A percentile compares a stretch with the other conserved stretches of the same genome.
Evolutionary conservation across 2,797 vertebrate genomes (phyloP).

Genomic region (Chelmon rostratus): DNA sequence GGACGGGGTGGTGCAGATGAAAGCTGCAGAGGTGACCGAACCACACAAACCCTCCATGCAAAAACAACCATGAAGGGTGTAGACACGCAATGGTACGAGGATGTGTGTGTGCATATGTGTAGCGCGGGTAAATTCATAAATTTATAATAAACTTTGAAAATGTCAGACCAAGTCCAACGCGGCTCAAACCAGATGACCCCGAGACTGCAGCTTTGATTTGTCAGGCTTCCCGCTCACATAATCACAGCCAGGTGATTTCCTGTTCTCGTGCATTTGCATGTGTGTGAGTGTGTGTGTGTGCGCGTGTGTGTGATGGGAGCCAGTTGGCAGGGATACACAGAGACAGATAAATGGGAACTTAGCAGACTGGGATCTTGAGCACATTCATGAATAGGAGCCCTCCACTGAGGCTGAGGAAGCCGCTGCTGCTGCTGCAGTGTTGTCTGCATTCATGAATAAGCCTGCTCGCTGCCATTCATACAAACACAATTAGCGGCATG

Average conservation of each 20-base stretch:
- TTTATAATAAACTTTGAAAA: slow-evolving; percentile 68
- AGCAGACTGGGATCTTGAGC: slow-evolving; percentile 62
- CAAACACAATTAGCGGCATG: slow-evolving; percentile 74
- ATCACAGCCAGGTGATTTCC: slow-evolving; percentile 67
- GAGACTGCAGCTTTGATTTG: slow-evolving; percentile 59
- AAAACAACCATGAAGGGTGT: slow-evolving; percentile 12
- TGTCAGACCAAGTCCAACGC: slow-evolving; percentile 54
- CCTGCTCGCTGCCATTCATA: slow-evolving; percentile 72
- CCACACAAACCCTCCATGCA: slow-evolving; percentile 31
- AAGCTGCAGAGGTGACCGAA: slow-evolving; percentile 65
- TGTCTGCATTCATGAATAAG: slow-evolving; percentile 79
- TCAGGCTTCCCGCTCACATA: slow-evolving; percentile 9
- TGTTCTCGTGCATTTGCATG: slow-evolving; percentile 36
- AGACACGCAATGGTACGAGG: not conserved
- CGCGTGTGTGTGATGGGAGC: slow-evolving; percentile 47
- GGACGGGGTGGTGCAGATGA: slow-evolving; percentile 52
- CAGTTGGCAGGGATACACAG: slow-evolving; percentile 56
- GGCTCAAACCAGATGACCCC: slow-evolving; percentile 40
- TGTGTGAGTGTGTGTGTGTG: slow-evolving; percentile 43
- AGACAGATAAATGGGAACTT: not conserved
- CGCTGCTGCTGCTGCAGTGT: slow-evolving; percentile 46
- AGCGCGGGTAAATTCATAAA: slow-evolving; percentile 34
- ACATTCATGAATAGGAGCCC: slow-evolving; percentile 66
- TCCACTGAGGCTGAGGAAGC: slow-evolving; percentile 48
- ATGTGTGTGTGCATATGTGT: not conserved